These are phyloP conservation scores for Glyptemys insculpta DNA, from an alignment of 2,797 vertebrate species.

Conservation along the genomic window DNA sequence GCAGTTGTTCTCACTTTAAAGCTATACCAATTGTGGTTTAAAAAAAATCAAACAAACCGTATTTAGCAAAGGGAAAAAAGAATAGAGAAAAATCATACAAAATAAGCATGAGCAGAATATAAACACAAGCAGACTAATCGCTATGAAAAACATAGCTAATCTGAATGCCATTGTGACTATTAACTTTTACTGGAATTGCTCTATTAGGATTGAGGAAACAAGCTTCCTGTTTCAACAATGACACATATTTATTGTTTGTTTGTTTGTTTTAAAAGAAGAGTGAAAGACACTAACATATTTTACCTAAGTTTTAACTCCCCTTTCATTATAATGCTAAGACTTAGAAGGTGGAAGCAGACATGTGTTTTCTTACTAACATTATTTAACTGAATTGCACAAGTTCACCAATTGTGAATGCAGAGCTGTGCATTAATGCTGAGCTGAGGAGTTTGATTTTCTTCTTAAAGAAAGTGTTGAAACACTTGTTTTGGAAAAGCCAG, in stretches of 20 bases:
- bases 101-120: neutral
- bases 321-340: neutral
- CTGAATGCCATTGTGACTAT: neutral
- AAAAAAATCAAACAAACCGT: neutral
- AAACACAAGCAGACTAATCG: neutral
- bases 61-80: neutral
- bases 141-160: neutral
- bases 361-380: neutral
- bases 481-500: neutral
- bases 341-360: neutral
- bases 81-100: neutral
- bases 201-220: neutral
- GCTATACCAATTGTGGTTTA: neutral
- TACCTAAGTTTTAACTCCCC: neutral
- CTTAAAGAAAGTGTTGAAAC: neutral
- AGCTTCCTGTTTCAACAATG: neutral
- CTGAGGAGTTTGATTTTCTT: neutral
- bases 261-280: constrained; percentile 21
- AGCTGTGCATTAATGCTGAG: neutral
- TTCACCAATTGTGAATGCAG: neutral
- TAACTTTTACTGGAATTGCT: neutral
- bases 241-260: neutral
- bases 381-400: neutral
- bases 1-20: constrained; percentile 17
- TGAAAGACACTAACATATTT: too few relatives aligned